Evolutionary conservation across 2,888 invertebrate genomes (phyloP), one percentile per base, ranked within the genome.

Genomic region (Chaitophorus viminalis): DNA sequence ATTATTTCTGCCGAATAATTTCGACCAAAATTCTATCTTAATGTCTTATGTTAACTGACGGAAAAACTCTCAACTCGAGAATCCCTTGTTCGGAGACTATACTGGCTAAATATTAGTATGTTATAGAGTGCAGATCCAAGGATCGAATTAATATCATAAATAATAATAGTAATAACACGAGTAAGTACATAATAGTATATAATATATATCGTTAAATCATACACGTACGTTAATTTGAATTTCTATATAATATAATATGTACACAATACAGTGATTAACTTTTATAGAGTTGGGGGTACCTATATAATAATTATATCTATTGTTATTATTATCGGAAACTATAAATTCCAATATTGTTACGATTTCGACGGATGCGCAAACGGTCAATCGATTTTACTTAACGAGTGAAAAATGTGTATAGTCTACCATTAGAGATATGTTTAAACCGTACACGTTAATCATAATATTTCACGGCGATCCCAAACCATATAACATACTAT

Each of bases 361-460:
- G 29, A 17, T 0, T 4, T 33, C 52, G 46, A 31, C 31, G 81
- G 39, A 9, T n/a, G 46, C 82, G 46, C 25, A 25, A 33, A 17
- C 82, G 14, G 79, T 70, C 70, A 17, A 31, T 70, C 70, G 29
- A 14, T 14, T 70, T 14, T 70, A 70, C 17, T 70, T 29, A 31
- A 31, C 29, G 4, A 17, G 29, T 29, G 70, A 70, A 17, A 29
- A 29, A 29, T 17, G 29, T 31, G n/a, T 31, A 29, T 82, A n/a
- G 33, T 82, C 54, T 52, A 82, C 18, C 72, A n/a, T 72, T 33
- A 54, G 54, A 82, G 54, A 82, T 82, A 82, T 82, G 82, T 74
- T 74, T 36, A 78, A 78, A 78, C 33, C 21, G 54, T 31, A 82
- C 39, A 29, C 33, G 72, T 82, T 54, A 82, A 82, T 74, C 5